Percentiles rank a stretch among this genome's conserved stretches.
Evolutionary conservation across 2,888 invertebrate genomes (phyloP).

Genomic region (Aspidiotus rigidus): DNA sequence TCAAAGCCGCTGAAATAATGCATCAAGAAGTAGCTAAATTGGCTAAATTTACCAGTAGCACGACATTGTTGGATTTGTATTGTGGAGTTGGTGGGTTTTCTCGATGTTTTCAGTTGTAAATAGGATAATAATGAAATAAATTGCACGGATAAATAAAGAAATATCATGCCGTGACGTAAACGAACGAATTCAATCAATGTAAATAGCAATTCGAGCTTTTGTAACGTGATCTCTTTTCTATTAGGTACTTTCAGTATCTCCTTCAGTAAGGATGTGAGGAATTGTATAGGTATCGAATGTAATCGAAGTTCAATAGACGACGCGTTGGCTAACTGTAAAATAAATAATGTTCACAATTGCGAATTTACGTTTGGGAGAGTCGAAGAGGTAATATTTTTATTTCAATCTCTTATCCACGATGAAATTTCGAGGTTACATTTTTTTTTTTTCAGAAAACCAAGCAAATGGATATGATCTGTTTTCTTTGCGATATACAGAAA

Average conservation of each 20-base stretch:
- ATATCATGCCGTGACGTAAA: background rate
- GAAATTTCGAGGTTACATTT: background rate
- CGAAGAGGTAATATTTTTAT: constrained; percentile 52
- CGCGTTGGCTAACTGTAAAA: constrained; percentile 73
- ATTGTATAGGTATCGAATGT: constrained; percentile 70
- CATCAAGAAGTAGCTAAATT: constrained; percentile 73
- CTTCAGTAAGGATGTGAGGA: constrained; percentile 41
- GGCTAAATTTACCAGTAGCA: constrained; percentile 52
- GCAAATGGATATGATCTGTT: too few relatives aligned
- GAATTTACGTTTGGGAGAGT: constrained; percentile 83
- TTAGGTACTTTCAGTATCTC: constrained; percentile 42
- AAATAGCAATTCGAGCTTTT: background rate
- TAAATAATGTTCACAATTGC: constrained; percentile 69
- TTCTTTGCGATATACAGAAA: too few relatives aligned
- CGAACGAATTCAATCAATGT: background rate
- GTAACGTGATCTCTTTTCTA: constrained; percentile 30
- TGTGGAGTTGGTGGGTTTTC: constrained; percentile 75
- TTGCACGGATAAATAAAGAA: too few relatives aligned
- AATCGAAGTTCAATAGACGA: constrained; percentile 76
- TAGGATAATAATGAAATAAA: too few relatives aligned
- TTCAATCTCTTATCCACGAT: background rate
- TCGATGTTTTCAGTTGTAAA: background rate
- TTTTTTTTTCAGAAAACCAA: background rate
- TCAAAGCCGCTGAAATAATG: constrained; percentile 64
- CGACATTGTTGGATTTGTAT: constrained; percentile 84